Base-by-base conservation (phyloP, 2,113 vertebrate genomes). In the Bettongia penicillata region DNA sequence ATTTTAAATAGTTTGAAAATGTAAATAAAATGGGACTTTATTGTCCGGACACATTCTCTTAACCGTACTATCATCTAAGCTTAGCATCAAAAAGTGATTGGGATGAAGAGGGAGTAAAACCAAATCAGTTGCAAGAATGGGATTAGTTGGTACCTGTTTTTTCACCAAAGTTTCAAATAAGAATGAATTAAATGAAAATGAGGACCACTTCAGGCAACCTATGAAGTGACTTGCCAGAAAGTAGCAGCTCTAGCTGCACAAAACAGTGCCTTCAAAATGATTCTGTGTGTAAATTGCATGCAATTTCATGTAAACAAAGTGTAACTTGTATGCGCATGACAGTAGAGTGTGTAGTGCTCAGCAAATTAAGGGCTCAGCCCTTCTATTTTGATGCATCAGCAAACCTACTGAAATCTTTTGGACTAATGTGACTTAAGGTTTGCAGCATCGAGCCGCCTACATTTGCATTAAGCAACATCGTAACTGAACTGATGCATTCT, bases 221-320 rank as follows among this genome's bases (percentile, higher is more conserved):
- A 9, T 37, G 95, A 53, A 61, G 91, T 91, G 57, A 90, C 77
- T 94, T 47, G 25, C 92, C 61, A 52, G 51, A 48, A 57, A 94
- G 95, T 24, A 95, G 94, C 93, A 77, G 14, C 51, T 90, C 19
- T 95, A 2, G 96, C 93, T 91, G 28, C 90, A 53, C 31, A 90
- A 53, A 84, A n/a, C 84, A 96, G 96, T 96, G 97, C 55, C 97
- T 97, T 97, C 90, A 90, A 94, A 94, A 89, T 25, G 11, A 90
- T 94, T 26, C 77, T 96, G 31, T 68, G 77, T 92, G 89, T 91
- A 91, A 97, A 28, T 0, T 92, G 93, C 94, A 90, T 51, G 50
- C 55, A 31, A 43, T 94, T 94, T 94, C 61, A n/a, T 55, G 52
- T 96, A 93, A 90, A 93, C 10, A n/a, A 95, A 51, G 91, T 97